Base-by-base conservation (phyloP, 2,797 vertebrate genomes). In the Mus spretus region DNA sequence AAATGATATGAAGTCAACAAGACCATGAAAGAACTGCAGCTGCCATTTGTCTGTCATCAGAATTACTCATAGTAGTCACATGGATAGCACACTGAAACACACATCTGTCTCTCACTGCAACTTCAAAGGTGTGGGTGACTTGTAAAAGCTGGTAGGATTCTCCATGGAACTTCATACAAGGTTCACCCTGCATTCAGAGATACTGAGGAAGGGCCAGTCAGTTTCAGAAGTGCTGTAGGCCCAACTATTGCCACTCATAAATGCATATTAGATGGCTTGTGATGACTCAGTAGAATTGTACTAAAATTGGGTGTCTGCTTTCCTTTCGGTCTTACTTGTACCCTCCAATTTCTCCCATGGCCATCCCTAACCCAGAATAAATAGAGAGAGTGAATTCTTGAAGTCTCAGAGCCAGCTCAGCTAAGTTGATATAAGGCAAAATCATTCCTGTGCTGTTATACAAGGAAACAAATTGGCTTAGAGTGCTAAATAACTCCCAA, bases 401-500 rank as follows among this genome's bases (percentile, higher is more conserved):
- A 20, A 96, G 28, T 74, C 53, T 74, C 77, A 50, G 22, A 89
- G 89, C 17, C 34, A 93, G 63, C 24, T 91, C 89, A 70, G 40
- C 77, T 85, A 96, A 88, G 15, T 1, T 34, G 57, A 75, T 65
- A 57, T 15, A 79, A 74, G 57, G 61, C 72, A 97, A 79, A 95
- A 8, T 37, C n/a, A 82, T 75, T 13, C 70, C 8, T 85, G 50
- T 84, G 31, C 79, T 74, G 72, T 92, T 86, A 96, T 92, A 89
- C 81, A 80, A 67, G 57, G 37, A 83, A 96, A 81, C 4, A 57
- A 79, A 92, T 47, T 24, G 77, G n/a, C 50, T 93, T 81, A 59
- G 59, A 90, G 91, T 37, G 34, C 80, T 86, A 95, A 95, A 82
- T 92, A 91, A 93, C 34, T 92, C 61, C 31, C 17, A 44, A 22